Conservation (phyloP, 2,797 vertebrate genomes). For the Thalassophryne amazonica region DNA sequence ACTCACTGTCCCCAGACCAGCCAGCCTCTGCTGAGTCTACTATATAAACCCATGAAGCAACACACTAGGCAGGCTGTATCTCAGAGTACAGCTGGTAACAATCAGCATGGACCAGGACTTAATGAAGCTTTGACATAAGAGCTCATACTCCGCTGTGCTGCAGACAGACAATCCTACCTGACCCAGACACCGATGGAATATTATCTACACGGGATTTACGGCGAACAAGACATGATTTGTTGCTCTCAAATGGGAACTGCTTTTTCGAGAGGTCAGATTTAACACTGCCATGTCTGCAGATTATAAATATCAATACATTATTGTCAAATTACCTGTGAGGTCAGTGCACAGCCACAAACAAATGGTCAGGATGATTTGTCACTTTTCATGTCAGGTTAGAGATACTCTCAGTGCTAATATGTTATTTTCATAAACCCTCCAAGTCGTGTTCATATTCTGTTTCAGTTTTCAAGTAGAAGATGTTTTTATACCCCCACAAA, state of each 20-base stretch:
- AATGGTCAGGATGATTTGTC: constrained; percentile 22
- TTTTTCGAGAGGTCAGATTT: constrained; percentile 46
- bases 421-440: constrained; percentile 36
- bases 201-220: constrained; percentile 52
- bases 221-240: constrained; percentile 47
- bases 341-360: constrained; percentile 38
- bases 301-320: constrained; percentile 31
- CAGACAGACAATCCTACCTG: constrained; percentile 62
- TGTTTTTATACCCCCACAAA: too few species aligned
- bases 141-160: constrained; percentile 35
- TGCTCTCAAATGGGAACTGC: constrained; percentile 29
- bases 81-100: constrained; percentile 71
- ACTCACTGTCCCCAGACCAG: constrained; percentile 62
- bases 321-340: constrained; percentile 50
- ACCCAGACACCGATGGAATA: constrained; percentile 35
- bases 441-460: too few species aligned
- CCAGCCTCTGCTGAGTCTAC: constrained; percentile 26
- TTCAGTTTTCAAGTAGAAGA: too few species aligned
- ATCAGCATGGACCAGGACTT: constrained; percentile 61
- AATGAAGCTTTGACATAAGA: constrained; percentile 68
- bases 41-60: constrained; percentile 6
- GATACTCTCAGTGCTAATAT: not conserved
- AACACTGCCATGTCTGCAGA: constrained; percentile 20
- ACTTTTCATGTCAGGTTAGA: too few species aligned
- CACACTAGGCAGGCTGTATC: constrained; percentile 7